Evolutionary conservation across 2,113 vertebrate species (phyloP), one percentile per base, ranked within the genome.

Genomic region (Melanerpes aurifrons): DNA sequence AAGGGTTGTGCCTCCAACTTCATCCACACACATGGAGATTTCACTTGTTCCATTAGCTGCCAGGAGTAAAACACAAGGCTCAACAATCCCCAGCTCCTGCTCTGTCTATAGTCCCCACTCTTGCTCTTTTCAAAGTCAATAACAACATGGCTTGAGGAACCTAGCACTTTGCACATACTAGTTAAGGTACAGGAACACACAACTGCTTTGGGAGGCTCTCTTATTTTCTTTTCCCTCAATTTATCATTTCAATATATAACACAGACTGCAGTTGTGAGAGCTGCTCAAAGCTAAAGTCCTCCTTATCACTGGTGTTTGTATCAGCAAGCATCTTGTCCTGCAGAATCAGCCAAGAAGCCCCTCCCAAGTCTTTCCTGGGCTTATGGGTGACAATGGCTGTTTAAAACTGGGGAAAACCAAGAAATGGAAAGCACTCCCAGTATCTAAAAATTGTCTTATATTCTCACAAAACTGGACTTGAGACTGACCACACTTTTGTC

Each of bases 111-210:
- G 29, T 25, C 7, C 15, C 13, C 17, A 68, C 9, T 70, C 43
- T 15, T 29, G 21, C 24, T 71, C 62, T 61, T 90, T 84, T 62
- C 59, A 13, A 76, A 86, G 31, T 74, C 28, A 80, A 8, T 40
- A 29, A 28, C 19, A 69, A 15, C 2, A 5, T 3, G 7, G 8
- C 28, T 56, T 56, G 31, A 68, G 45, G 48, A 62, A 62, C 6
- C 17, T 62, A 66, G 43, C 12, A 7, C 18, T 32, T 64, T 22
- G 7, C n/a, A 35, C 21, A 37, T 0, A 0, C 4, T 3, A 3
- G 5, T 70, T 71, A 56, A 82, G 31, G 69, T 22, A 47, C 24
- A 73, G 54, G 37, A 86, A 80, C 9, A 72, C 14, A 40, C 1
- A 1, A 17, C 8, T 62, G 61, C 40, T 58, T 37, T 66, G 40